Evolutionary conservation across 92 coral and sea anemone species (phyloP).

Genomic region (Phenganax subtilis): DNA sequence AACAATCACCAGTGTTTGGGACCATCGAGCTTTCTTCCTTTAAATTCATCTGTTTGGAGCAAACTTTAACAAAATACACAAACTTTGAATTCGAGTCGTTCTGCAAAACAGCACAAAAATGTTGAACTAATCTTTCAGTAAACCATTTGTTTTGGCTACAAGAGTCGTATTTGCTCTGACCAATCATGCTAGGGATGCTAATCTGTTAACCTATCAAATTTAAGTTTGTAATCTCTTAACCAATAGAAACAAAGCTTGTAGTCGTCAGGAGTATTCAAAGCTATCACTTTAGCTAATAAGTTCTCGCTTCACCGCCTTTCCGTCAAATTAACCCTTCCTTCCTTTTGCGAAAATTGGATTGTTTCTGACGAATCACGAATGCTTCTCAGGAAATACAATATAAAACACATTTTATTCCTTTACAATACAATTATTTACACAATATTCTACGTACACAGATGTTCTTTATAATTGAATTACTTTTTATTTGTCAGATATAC

Average conservation of each 20-base stretch:
- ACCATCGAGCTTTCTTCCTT: not conserved
- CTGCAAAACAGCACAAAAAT: slow-evolving; percentile 15
- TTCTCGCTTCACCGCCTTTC: slow-evolving; percentile 5
- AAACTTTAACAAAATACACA: not conserved
- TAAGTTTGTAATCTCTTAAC: not conserved
- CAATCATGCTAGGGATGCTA: too few species aligned
- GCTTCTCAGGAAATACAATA: too few species aligned
- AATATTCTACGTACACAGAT: too few species aligned
- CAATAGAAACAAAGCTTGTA: slow-evolving; percentile 13
- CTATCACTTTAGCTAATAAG: not conserved
- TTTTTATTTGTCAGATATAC: too few species aligned
- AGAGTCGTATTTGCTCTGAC: not conserved
- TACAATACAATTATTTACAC: too few species aligned
- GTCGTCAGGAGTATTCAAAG: slow-evolving; percentile 5
- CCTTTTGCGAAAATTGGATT: not conserved
- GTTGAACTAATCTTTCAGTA: not conserved
- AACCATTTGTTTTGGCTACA: slow-evolving; percentile 16
- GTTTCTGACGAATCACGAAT: not conserved
- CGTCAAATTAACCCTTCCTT: slow-evolving; percentile 8
- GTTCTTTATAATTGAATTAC: too few species aligned
- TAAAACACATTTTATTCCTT: too few species aligned
- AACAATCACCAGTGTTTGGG: not conserved
- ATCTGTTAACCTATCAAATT: slow-evolving; percentile 14
- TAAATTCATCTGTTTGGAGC: not conserved
- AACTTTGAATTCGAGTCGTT: not conserved